Base-by-base conservation (phyloP, 2,888 invertebrate species). In the Drosophila fungiperda region DNA sequence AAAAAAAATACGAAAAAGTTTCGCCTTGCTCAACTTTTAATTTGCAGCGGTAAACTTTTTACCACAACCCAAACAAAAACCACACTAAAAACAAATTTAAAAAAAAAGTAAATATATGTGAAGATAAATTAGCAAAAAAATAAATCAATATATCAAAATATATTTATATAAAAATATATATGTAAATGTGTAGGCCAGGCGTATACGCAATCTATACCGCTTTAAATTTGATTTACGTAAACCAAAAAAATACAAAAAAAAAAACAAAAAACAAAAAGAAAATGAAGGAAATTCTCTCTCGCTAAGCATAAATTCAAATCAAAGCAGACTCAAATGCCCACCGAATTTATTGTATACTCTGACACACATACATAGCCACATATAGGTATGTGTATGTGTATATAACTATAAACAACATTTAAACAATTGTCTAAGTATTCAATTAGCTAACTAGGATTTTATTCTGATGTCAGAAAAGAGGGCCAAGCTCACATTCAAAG, bases 301-400 rank as follows among this genome's bases (percentile, higher is more conserved):
- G 62, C 72, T 60, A 68, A 65, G 55, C 61, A 73, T 60, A 64
- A 79, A 73, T 74, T 76, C 66, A 79, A 77, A 76, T 72, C 73
- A 67, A 77, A 76, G 82, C 76, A 68, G 81, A 85, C 83, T 83
- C 77, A 84, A 45, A 81, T 76, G 84, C 87, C 87, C 87, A 88
- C 87, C 87, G 87, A 88, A 88, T 89, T 88, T 88, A 89, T 78
- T 78, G 77, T 83, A 70, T 78, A 89, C 62, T 76, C 62, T 67
- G 12, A 50, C 33, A 42, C 33, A 61, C 17, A 54, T 36, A 2
- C 54, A 36, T 35, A 53, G 35, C 45, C 5, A 45, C 36, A 61
- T 48, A 40, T 54, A 40, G 48, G 38, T 54, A 29, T 32, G 29
- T 65, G 35, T 64, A 68, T 67, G 38, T 58, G 60, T 58, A 68